phyloP scores from a whole-genome alignment of 64 coral and sea anemone genomes.

The Exaiptasia diaphana region DNA sequence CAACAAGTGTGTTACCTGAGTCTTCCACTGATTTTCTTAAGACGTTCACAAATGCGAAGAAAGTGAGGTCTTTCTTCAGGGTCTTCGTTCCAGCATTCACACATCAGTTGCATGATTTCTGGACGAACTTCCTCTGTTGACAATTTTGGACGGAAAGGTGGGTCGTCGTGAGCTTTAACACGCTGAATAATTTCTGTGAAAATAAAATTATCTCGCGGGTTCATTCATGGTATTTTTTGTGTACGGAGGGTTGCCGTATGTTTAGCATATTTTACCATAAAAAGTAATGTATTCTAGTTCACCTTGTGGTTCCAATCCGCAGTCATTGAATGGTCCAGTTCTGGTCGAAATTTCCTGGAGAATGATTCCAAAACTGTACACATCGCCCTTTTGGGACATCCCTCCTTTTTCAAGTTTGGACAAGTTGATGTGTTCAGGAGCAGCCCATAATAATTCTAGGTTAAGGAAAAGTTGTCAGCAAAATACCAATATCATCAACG shows the following conservation, averaged over 20 bases:
- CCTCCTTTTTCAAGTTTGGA: conserved; percentile 54
- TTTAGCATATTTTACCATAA: no score
- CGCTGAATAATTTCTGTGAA: conserved; percentile 64
- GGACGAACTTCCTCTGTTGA: neutral
- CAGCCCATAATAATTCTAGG: conserved; percentile 73
- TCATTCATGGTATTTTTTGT: no score
- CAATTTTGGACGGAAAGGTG: conserved; percentile 50
- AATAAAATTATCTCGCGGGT: neutral
- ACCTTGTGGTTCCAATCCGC: conserved; percentile 46
- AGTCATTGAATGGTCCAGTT: conserved; percentile 44
- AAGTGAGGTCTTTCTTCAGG: conserved; percentile 67
- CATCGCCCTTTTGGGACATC: conserved; percentile 67
- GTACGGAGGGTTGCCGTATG: no score
- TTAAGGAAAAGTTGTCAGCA: no score
- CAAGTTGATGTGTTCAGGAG: conserved; percentile 75
- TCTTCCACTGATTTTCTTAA: conserved; percentile 67
- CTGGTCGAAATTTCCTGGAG: conserved; percentile 65
- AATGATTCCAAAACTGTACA: conserved; percentile 72
- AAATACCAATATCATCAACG: no score
- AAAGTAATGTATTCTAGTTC: no score
- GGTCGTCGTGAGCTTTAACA: conserved; percentile 40
- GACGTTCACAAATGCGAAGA: conserved; percentile 35
- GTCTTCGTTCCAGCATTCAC: conserved; percentile 62
- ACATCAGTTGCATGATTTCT: conserved; percentile 45
- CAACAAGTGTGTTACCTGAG: no score